Percentiles rank a stretch among this genome's conserved stretches.
Conservation (phyloP, 2,113 vertebrate species). For the Hemibagrus wyckioides region DNA sequence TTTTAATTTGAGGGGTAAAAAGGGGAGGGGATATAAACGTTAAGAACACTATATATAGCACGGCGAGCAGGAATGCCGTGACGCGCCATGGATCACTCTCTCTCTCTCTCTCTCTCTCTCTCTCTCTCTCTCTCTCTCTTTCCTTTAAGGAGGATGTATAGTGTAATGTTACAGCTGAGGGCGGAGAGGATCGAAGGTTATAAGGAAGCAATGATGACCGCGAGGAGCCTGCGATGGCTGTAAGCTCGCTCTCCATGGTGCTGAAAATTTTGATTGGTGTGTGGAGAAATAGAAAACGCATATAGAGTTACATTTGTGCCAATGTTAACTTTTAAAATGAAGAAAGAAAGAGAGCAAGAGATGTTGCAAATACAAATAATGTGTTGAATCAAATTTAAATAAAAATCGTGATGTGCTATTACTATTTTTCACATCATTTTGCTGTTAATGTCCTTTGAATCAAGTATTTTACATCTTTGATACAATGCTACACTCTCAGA, state of each 20-base stretch:
- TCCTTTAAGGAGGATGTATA: constrained; percentile 34
- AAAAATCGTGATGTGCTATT: not conserved
- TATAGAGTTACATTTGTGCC: not conserved
- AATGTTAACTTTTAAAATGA: not conserved
- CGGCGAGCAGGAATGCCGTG: constrained; percentile 58
- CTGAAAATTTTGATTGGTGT: constrained; percentile 60
- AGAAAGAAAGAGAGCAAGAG: not conserved
- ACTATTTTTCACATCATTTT: not conserved
- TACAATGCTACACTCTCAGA: not conserved
- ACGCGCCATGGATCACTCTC: constrained; percentile 43
- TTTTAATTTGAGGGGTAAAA: constrained; percentile 54
- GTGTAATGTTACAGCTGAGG: constrained; percentile 38
- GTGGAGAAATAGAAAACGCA: not conserved
- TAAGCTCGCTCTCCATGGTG: constrained; percentile 67
- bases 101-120: constrained; percentile 40
- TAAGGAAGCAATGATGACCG: not conserved
- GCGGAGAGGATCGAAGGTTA: constrained; percentile 9
- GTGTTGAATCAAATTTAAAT: not conserved
- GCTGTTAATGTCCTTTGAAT: not conserved
- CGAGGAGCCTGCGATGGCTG: not conserved
- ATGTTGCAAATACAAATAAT: not conserved
- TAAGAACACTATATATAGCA: constrained; percentile 76
- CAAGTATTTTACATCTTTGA: too few relatives aligned
- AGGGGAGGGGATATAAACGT: constrained; percentile 64
- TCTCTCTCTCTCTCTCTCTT: constrained; percentile 25